These are phyloP conservation scores for Oncorhynchus tshawytscha DNA, from an alignment of 2,113 vertebrate species.

Conservation along the genomic window DNA sequence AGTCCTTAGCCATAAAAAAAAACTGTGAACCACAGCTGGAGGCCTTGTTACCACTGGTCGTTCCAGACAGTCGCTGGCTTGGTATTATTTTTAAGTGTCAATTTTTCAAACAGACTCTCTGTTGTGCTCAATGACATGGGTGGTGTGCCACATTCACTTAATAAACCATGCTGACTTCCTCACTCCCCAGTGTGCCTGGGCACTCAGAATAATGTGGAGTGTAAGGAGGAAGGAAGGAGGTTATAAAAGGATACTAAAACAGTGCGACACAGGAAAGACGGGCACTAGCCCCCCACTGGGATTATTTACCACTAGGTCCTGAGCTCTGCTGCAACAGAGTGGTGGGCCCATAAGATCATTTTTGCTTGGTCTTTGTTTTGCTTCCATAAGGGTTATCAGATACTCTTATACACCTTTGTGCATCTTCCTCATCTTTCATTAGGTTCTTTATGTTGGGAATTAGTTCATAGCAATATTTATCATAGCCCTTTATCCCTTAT, in stretches of 20 bases:
- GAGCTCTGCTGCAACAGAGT: conserved; percentile 34
- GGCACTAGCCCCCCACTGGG: conserved; percentile 22
- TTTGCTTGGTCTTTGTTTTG: conserved; percentile 16
- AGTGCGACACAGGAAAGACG: conserved; percentile 44
- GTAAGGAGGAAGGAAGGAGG: conserved; percentile 66
- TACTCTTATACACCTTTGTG: background rate
- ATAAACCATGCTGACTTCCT: conserved; percentile 72
- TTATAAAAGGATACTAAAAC: conserved; percentile 69
- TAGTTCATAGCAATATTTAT: conserved; percentile 14
- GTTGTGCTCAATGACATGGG: conserved; percentile 64
- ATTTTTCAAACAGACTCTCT: conserved; percentile 59
- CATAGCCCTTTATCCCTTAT: conserved; percentile 7
- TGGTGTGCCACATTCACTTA: conserved; percentile 61
- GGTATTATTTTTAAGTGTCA: conserved; percentile 52
- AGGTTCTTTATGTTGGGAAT: conserved; percentile 8
- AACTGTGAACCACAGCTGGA: conserved; percentile 45
- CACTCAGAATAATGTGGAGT: conserved; percentile 48
- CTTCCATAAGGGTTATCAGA: background rate
- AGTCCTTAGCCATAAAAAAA: conserved; percentile 44
- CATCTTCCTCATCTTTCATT: background rate
- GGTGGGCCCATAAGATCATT: conserved; percentile 15
- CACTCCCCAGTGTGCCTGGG: conserved; percentile 54
- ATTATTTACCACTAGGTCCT: conserved; percentile 46
- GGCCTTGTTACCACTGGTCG: conserved; percentile 47
- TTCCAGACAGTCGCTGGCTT: conserved; percentile 44